Evolutionary conservation across 1,140 invertebrate species (phyloP).

Genomic region (Ceratosolen solmsi): DNA sequence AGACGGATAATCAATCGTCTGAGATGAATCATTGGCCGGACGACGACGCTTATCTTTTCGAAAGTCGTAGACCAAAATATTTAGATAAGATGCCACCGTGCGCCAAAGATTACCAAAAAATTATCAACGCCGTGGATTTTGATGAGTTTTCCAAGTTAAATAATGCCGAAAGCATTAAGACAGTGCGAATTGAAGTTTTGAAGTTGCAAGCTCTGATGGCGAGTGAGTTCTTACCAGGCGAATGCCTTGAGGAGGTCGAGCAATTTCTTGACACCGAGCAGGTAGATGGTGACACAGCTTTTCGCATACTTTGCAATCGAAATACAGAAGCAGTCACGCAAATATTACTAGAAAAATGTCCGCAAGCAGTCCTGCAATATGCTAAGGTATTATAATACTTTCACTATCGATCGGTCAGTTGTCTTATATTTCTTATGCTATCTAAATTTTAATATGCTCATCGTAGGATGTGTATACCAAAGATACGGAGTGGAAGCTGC

Average conservation of each 20-base stretch:
- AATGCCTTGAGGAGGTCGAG: conserved; percentile 69
- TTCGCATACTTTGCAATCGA: conserved; percentile 64
- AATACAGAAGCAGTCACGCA: conserved; percentile 62
- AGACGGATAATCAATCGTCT: conserved; percentile 53
- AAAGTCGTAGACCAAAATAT: conserved; percentile 69
- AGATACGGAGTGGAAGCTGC: conserved; percentile 74
- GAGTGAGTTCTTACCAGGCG: conserved; percentile 66
- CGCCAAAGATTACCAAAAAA: conserved; percentile 60
- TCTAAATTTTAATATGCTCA: conserved; percentile 48
- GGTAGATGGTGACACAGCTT: conserved; percentile 67
- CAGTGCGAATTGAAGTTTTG: conserved; percentile 62
- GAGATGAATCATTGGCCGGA: conserved; percentile 51
- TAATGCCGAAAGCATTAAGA: conserved; percentile 54
- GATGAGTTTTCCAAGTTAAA: conserved; percentile 55
- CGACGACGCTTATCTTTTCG: conserved; percentile 70
- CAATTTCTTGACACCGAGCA: conserved; percentile 69
- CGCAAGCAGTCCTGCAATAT: conserved; percentile 75
- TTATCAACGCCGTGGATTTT: conserved; percentile 57
- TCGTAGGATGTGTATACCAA: conserved; percentile 72
- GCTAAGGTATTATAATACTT: conserved; percentile 72
- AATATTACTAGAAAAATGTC: conserved; percentile 74
- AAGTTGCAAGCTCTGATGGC: conserved; percentile 70
- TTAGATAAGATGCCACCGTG: conserved; percentile 74
- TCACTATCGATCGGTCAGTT: not conserved
- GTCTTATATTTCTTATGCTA: conserved; percentile 45